These are phyloP conservation scores for Helarctos malayanus DNA, from an alignment of 2,797 vertebrate species.

Conservation along the genomic window DNA sequence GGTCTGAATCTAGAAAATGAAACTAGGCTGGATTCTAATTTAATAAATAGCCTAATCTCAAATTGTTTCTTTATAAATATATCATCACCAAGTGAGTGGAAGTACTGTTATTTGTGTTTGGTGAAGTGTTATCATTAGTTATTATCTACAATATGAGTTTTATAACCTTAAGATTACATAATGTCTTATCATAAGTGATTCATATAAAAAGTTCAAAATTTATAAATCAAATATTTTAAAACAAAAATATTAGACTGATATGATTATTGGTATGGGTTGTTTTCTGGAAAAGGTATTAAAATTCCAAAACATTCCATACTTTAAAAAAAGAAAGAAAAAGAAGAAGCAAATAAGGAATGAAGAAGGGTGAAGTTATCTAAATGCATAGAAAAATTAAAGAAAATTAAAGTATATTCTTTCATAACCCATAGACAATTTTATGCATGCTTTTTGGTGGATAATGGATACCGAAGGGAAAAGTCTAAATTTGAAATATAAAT, in stretches of 20 bases:
- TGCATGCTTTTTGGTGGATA: neutral
- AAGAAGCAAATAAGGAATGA: neutral
- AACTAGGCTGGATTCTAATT: neutral
- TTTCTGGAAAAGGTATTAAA: slow-evolving; percentile 17
- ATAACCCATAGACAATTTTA: neutral
- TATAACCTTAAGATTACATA: slow-evolving; percentile 33
- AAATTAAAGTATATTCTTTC: neutral
- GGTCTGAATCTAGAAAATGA: neutral
- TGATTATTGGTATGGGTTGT: neutral
- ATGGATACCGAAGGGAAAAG: neutral
- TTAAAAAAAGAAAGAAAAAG: neutral
- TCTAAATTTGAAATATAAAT: slow-evolving; percentile 46
- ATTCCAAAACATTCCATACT: neutral
- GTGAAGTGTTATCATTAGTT: neutral
- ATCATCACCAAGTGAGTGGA: neutral
- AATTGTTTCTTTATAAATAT: neutral
- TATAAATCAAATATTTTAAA: neutral
- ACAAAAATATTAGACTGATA: neutral
- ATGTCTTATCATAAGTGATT: neutral
- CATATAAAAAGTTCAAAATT: neutral
- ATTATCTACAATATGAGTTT: neutral
- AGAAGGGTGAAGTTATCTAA: neutral
- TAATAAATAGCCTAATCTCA: neutral
- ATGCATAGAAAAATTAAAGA: neutral
- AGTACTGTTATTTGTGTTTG: neutral